These are phyloP conservation scores for Fragum fragum DNA, from an alignment of 2,888 invertebrate species.

Conservation along the genomic window DNA sequence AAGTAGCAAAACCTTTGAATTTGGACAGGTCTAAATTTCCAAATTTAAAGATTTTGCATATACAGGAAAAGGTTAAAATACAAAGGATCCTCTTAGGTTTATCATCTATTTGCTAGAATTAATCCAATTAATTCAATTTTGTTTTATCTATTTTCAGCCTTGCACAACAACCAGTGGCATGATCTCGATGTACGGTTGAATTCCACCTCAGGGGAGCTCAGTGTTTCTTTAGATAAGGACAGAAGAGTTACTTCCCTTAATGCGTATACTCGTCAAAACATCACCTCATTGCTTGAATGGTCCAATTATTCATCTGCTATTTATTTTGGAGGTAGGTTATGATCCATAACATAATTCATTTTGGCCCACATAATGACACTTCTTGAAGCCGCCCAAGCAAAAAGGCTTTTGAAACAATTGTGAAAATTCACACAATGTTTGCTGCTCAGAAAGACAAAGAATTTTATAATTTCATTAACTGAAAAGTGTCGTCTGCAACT, in stretches of 20 bases:
- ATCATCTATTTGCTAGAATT: no score
- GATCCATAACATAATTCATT: background rate
- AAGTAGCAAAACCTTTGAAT: no score
- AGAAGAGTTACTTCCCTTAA: slow-evolving; percentile 66
- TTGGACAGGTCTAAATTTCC: no score
- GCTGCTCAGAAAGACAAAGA: no score
- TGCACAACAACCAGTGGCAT: slow-evolving; percentile 82
- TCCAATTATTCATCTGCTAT: slow-evolving; percentile 70
- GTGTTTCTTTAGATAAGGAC: slow-evolving; percentile 71
- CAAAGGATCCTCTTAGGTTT: no score
- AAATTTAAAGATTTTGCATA: background rate
- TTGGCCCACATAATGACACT: background rate
- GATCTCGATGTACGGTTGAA: slow-evolving; percentile 71
- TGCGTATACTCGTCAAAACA: slow-evolving; percentile 70
- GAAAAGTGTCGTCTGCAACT: no score
- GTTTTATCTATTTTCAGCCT: slow-evolving; percentile 66
- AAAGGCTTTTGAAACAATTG: background rate
- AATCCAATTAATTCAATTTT: no score
- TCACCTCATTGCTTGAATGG: slow-evolving; percentile 73
- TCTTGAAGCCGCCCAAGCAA: no score
- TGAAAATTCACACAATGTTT: background rate
- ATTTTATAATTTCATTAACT: no score
- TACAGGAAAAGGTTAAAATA: slow-evolving; percentile 1
- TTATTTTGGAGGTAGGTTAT: slow-evolving; percentile 75
- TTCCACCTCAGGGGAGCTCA: slow-evolving; percentile 71